phyloP scores from a whole-genome alignment of 2,797 vertebrate genomes.

The Atherinosoma microstoma region DNA sequence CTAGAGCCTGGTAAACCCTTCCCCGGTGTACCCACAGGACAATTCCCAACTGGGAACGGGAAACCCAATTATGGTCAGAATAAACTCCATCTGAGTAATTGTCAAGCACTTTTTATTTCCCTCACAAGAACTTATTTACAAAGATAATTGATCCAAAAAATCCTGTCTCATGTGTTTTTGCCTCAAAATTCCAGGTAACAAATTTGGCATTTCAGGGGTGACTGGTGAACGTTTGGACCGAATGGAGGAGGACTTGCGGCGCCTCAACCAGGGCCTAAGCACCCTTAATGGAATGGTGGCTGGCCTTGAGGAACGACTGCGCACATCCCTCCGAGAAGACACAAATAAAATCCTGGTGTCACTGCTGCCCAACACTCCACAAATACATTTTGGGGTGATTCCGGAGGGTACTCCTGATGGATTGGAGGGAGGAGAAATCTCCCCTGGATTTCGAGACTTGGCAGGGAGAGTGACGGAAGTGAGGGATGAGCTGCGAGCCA shows the following conservation, averaged over 20 bases:
- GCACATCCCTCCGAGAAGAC: constrained; percentile 87
- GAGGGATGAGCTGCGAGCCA: constrained; percentile 89
- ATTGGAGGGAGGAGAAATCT: constrained; percentile 80
- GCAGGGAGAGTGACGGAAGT: constrained; percentile 91
- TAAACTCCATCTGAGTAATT: background rate
- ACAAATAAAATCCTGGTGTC: constrained; percentile 88
- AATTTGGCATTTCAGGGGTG: constrained; percentile 80
- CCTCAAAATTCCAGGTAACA: constrained; percentile 81
- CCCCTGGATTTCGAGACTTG: constrained; percentile 87
- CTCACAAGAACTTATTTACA: background rate
- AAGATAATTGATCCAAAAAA: background rate
- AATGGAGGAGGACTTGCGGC: constrained; percentile 91
- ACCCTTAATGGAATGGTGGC: constrained; percentile 87
- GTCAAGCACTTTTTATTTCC: background rate
- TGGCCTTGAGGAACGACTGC: constrained; percentile 87
- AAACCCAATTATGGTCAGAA: constrained; percentile 85
- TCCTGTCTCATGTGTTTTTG: background rate
- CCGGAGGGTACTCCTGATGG: constrained; percentile 86
- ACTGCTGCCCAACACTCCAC: constrained; percentile 81
- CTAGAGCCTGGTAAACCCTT: constrained; percentile 80
- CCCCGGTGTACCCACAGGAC: constrained; percentile 77
- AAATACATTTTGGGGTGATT: constrained; percentile 85
- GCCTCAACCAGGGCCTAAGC: constrained; percentile 88
- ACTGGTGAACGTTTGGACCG: constrained; percentile 91
- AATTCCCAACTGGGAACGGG: constrained; percentile 75